Conservation (phyloP, 53 echinoderm and acorn worm species). For the Luidia sarsii region DNA sequence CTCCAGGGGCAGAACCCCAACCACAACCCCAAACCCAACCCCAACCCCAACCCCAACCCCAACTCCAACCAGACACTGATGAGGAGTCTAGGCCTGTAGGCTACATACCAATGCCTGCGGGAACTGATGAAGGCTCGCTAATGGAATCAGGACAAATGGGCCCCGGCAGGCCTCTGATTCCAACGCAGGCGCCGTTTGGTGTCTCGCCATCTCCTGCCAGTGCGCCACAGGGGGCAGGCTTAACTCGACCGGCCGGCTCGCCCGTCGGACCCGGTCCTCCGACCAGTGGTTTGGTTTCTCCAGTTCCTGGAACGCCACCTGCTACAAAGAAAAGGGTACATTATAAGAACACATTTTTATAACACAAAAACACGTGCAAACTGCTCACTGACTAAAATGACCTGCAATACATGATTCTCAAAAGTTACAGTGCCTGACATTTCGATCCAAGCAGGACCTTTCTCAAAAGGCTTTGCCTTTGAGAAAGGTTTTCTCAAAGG, state of each 20-base stretch:
- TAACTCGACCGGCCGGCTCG: neutral
- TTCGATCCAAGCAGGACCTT: no score
- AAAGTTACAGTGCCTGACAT: no score
- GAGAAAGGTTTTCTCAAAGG: no score
- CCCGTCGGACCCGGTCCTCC: conserved; percentile 9
- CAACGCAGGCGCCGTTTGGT: neutral
- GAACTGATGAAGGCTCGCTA: conserved; percentile 5
- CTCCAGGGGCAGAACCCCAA: conserved; percentile 14
- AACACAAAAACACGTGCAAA: no score
- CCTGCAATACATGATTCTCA: no score
- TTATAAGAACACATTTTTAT: no score
- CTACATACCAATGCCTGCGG: conserved; percentile 1
- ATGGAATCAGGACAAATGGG: conserved; percentile 9
- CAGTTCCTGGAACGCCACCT: conserved; percentile 39
- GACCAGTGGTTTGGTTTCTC: conserved; percentile 20
- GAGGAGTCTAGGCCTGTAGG: conserved; percentile 9
- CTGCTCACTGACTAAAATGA: no score
- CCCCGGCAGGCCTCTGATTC: conserved; percentile 27
- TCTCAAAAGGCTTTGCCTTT: no score
- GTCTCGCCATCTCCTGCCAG: conserved; percentile 30
- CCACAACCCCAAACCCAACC: no score
- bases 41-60: no score
- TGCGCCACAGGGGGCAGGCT: conserved; percentile 8
- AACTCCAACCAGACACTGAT: conserved; percentile 1
- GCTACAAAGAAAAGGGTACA: conserved; percentile 58